A percentile compares a stretch with the other conserved stretches of the same genome.
Evolutionary conservation across 2,888 invertebrate genomes (phyloP).

Genomic region (Herminia tarsipennalis): DNA sequence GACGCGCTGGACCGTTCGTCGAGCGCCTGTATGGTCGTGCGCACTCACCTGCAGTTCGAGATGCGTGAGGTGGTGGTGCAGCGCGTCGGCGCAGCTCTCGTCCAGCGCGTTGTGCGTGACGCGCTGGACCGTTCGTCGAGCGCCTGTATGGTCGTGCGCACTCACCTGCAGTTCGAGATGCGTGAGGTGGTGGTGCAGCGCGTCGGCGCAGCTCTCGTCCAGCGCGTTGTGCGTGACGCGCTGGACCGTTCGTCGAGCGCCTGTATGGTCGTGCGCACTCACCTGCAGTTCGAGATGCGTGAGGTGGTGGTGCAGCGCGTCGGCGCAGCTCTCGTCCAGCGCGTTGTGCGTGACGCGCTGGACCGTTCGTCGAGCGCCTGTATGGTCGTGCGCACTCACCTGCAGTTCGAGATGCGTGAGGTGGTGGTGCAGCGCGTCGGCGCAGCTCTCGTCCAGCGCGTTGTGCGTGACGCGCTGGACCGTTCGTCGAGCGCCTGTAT

Average conservation of each 20-base stretch:
- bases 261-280: too few species aligned
- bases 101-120: too few species aligned
- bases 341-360: constrained; percentile 93
- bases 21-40: too few species aligned
- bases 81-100: too few species aligned
- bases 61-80: too few species aligned
- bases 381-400: too few species aligned
- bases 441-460: constrained; percentile 97
- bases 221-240: constrained; percentile 93
- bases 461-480: constrained; percentile 92
- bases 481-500: too few species aligned
- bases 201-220: constrained; percentile 97
- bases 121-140: too few species aligned
- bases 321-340: constrained; percentile 97
- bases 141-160: too few species aligned
- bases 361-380: constrained; percentile 81
- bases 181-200: constrained; percentile 92
- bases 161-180: constrained; percentile 92
- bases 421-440: constrained; percentile 93
- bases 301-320: constrained; percentile 93
- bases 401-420: constrained; percentile 94
- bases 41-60: too few species aligned
- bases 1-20: constrained; percentile 76
- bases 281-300: constrained; percentile 90
- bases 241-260: too few species aligned